Conservation (phyloP, 2,888 invertebrate species). For the Coenonympha glycerion region DNA sequence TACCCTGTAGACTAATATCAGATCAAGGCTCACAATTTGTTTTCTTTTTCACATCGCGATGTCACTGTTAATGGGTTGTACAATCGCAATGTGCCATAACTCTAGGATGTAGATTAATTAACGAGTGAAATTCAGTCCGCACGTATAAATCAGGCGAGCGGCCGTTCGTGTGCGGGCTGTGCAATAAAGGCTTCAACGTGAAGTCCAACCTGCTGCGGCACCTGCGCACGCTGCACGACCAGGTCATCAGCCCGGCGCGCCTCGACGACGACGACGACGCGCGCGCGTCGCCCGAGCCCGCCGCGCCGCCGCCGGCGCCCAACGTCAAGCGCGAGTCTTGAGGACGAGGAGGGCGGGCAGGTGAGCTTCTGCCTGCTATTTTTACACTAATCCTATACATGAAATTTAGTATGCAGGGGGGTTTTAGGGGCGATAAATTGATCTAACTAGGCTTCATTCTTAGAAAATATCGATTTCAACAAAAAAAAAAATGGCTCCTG, state of each 20-base stretch:
- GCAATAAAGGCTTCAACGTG: constrained; percentile 86
- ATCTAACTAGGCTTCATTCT: too few relatives aligned
- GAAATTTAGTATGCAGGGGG: too few relatives aligned
- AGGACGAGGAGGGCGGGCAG: constrained; percentile 69
- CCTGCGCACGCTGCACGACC: constrained; percentile 83
- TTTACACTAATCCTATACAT: too few relatives aligned
- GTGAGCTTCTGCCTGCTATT: constrained; percentile 20
- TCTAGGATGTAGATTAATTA: neutral
- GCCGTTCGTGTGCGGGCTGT: constrained; percentile 83
- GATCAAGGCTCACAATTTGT: neutral
- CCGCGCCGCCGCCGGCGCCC: constrained; percentile 40
- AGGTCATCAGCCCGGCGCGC: constrained; percentile 63
- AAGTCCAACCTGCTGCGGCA: constrained; percentile 85
- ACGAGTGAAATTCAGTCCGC: neutral
- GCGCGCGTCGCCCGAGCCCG: constrained; percentile 13
- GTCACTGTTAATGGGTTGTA: too few relatives aligned
- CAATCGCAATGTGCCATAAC: too few relatives aligned
- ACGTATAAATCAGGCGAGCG: constrained; percentile 74
- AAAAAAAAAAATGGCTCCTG: too few relatives aligned
- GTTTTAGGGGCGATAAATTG: too few relatives aligned
- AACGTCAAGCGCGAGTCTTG: constrained; percentile 56
- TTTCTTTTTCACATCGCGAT: too few relatives aligned
- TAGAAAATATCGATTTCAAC: too few relatives aligned
- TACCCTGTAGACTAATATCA: neutral
- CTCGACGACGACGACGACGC: constrained; percentile 36